Evolutionary conservation across 1,140 invertebrate genomes (phyloP), one percentile per base, ranked within the genome.

Genomic region (Cydia amplana): DNA sequence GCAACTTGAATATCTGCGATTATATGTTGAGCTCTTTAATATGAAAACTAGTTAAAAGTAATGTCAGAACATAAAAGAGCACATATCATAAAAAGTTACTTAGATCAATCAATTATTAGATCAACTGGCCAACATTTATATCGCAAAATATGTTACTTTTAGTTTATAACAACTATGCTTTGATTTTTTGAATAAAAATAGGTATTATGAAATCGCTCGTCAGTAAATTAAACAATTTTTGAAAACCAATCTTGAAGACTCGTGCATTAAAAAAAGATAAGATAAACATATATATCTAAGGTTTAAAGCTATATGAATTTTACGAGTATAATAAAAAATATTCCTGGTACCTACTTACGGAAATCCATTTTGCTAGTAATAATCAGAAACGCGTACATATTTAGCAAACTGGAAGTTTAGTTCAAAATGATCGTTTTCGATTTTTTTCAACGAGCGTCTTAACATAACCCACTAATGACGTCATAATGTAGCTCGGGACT

Each of bases 401-500:
- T 60, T 60, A 60, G 55, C n/a, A 18, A 60, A 23, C 18, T 23
- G 20, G 55, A n/a, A 51, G 49, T 51, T 60, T 23, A 2, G 0
- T 55, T 23, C 7, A 10, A 60, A 60, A 60, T 23, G 23, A 60
- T 60, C 55, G 51, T 60, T 60, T 70, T 70, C 49, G 49, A 51
- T 51, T 36, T 70, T 70, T 70, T 18, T 2, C 65, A 18, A 70
- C 65, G 7, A 70, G 32, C 65, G 32, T 20, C n/a, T 70, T 40
- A 70, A 4, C 65, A 70, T 67, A n/a, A 36, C 28, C 32, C 2
- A 10, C 32, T 70, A 70, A 70, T 70, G 65, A 70, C 36, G 65
- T 70, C 65, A 70, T 70, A 70, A 70, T 70, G 65, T 70, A 36
- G 32, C 65, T 20, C 25, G 23, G 25, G 63, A 16, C 14, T n/a